Percentiles rank a stretch among this genome's conserved stretches.
phyloP scores from a whole-genome alignment of 2,113 vertebrate species.

The Physeter macrocephalus region DNA sequence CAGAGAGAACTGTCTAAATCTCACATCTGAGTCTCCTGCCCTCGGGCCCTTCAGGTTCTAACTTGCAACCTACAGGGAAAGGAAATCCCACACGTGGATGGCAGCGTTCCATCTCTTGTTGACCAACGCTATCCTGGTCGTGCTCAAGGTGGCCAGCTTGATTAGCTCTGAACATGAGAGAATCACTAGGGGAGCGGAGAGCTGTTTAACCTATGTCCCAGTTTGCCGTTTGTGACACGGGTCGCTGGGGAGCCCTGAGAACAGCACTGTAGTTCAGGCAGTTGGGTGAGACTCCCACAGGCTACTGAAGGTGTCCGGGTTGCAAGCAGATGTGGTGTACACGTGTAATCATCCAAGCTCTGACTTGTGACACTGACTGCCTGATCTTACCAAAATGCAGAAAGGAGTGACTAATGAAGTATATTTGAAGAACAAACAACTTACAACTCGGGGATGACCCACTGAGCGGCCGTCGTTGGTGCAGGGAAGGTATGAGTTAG shows the following conservation, averaged over 20 bases:
- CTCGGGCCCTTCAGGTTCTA: neutral
- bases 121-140: accelerated
- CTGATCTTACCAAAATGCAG: neutral
- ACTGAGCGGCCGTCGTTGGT: neutral
- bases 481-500: neutral
- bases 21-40: neutral
- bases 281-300: neutral
- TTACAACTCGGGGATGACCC: neutral
- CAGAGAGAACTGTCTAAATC: neutral
- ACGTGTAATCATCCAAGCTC: neutral
- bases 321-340: neutral
- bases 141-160: neutral
- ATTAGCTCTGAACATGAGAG: neutral
- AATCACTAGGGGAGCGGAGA: neutral
- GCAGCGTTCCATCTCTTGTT: neutral
- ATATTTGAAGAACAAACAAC: neutral
- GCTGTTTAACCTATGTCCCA: too few relatives aligned
- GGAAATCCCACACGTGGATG: accelerated
- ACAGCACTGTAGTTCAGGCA: neutral
- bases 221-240: accelerated
- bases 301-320: neutral
- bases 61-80: too few relatives aligned
- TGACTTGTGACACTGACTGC: constrained; percentile 21
- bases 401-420: constrained; percentile 6
- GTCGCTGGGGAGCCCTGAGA: neutral